phyloP scores from a whole-genome alignment of 1,140 invertebrate genomes.

The Scylla paramamosain region DNA sequence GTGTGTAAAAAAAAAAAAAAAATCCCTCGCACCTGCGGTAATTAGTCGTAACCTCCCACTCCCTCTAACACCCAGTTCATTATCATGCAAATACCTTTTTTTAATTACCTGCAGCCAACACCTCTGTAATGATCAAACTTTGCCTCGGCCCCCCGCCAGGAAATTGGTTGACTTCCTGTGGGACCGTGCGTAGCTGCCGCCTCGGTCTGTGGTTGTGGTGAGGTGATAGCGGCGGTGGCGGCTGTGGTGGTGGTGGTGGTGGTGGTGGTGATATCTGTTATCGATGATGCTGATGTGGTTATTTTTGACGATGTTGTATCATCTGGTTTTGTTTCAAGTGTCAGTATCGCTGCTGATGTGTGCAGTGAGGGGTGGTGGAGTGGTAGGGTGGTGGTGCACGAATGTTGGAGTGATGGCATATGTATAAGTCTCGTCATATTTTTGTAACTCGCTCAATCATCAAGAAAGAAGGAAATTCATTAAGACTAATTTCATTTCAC shows the following conservation, averaged over 20 bases:
- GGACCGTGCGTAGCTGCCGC: not conserved
- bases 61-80: constrained; percentile 19
- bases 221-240: not conserved
- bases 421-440: too few relatives aligned
- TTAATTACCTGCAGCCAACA: constrained; percentile 22
- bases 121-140: constrained; percentile 14
- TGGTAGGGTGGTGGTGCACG: not conserved
- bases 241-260: not conserved
- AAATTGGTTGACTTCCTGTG: constrained; percentile 22
- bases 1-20: not conserved
- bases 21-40: not conserved
- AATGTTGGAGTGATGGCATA: not conserved
- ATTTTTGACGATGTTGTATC: not conserved
- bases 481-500: too few relatives aligned
- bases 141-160: not conserved
- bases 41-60: constrained; percentile 21
- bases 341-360: not conserved
- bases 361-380: not conserved
- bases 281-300: not conserved
- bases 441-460: too few relatives aligned
- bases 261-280: too few relatives aligned
- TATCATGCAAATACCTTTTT: constrained; percentile 24
- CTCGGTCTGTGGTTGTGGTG: not conserved
- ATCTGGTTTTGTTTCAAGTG: not conserved
- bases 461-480: not conserved